Base-by-base conservation (phyloP, 2,113 vertebrate species). In the Brachypteracias leptosomus region DNA sequence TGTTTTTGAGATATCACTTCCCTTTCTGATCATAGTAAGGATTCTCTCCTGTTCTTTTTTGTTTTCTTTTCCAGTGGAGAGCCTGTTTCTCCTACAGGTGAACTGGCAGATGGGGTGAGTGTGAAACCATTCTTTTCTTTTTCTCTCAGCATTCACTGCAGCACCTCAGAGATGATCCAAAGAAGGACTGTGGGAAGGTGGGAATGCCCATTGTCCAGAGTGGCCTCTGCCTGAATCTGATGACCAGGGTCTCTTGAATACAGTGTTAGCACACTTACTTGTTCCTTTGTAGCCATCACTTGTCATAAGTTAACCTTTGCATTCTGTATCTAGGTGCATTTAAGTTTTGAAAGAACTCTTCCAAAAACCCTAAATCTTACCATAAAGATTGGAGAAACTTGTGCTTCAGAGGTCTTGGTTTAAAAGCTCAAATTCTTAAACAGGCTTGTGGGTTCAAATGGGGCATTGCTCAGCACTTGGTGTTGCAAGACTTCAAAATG, bases 101-200 rank as follows among this genome's bases (percentile, higher is more conserved):
- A 47, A 2, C 17, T 52, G 44, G 21, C 11, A 67, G 76, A 47
- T 44, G 22, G 18, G 84, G 52, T 88, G n/a, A 93, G 73, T 72
- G 13, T 38, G n/a, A 72, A 94, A n/a, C 2, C 0, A 6, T 31
- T 44, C 66, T n/a, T 67, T 47, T 73, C 20, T 6, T 11, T 91
- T 75, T 72, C 31, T 7, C 2, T 88, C 6, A 4, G 10, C 5
- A 7, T 38, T 88, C 3, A 2, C 5, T 49, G 40, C 12, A 75
- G 42, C 18, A 31, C 9, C 21, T 0, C 1, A 7, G 15, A 26
- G 36, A 10, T 55, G 29, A 16, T 35, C 24, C 16, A 12, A 6
- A 54, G 20, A 33, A 49, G n/a, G 40, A 24, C 55, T 11, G 22
- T 16, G 17, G 26, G 18, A 57, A 19, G 17, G 25, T 35, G 13